Base-by-base conservation (phyloP, 2,888 invertebrate genomes). In the Rhagonycha lutea region DNA sequence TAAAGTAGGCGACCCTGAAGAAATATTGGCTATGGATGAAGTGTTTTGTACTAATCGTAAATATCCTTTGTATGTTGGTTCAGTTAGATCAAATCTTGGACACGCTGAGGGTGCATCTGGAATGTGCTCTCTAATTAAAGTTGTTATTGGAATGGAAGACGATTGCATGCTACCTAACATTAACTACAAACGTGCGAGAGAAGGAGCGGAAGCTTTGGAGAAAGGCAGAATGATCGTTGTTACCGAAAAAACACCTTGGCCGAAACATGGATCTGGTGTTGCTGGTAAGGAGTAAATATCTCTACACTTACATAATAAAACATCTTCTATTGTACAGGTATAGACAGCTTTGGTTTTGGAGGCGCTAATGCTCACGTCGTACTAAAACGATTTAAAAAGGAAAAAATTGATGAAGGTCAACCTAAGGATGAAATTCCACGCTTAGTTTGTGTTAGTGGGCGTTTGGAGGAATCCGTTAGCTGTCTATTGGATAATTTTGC, bases 261-360 rank as follows among this genome's bases (percentile, higher is more conserved):
- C 82, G 28, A 83, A 85, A 29, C 18, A 73, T 18, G 69, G 73
- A 18, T 63, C 73, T 9, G 73, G 73, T 3, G 3, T 69, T 8
- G 73, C 63, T 11, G 70, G 70, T 70, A 69, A 23, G 32, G 2
- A n/a, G 11, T 65, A 12, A n/a, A 11, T 61, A 73, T 23, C 77
- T 84, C 10, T 84, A 86, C 76, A 80, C n/a, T 12, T 85, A 83
- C 47, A n/a, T 5, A 74, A 14, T 14, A 23, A 81, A 23, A 18
- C n/a, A n/a, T n/a, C 18, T 2, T 1, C 32, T 0, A 12, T n/a
- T 65, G 62, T 86, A 92, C 93, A 68, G 97, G 94, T 4, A 90
- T 98, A 24, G 98, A 96, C 89, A 96, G 96, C 10, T 98, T 98
- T 86, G 98, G 98, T 0, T 98, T 98, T 85, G 98, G 98, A 28